Conservation (phyloP, 2,113 vertebrate genomes). For the Colaptes auratus region DNA sequence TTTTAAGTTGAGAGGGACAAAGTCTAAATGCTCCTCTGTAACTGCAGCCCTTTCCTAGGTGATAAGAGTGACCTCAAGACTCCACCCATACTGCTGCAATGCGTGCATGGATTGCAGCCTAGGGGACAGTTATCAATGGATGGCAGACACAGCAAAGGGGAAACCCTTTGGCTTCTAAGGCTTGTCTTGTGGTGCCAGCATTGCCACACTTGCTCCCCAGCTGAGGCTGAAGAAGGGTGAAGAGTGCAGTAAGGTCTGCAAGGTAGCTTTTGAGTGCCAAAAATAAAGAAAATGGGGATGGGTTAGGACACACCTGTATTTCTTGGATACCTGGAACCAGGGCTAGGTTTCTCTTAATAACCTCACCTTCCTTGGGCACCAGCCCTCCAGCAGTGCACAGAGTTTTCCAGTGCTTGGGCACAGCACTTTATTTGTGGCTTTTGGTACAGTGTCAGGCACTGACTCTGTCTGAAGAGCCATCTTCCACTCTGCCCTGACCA, state of each 20-base stretch:
- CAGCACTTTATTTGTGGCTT: neutral
- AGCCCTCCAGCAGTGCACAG: accelerated
- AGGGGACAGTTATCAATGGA: accelerated
- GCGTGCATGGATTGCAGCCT: accelerated
- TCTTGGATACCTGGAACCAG: neutral
- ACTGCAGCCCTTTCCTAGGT: neutral
- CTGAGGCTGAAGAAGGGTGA: accelerated
- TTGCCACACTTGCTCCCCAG: neutral
- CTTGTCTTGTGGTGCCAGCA: neutral
- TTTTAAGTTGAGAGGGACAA: neutral
- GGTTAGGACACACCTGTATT: neutral
- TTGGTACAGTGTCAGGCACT: neutral
- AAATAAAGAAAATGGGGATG: neutral
- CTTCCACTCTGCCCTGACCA: neutral
- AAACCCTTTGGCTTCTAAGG: neutral
- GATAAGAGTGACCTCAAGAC: neutral
- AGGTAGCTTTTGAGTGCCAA: neutral
- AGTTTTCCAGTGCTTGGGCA: neutral
- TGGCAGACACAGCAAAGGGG: neutral
- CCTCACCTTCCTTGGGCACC: neutral
- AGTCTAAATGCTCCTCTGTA: neutral
- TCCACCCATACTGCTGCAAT: neutral
- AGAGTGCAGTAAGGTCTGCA: neutral
- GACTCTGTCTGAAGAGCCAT: neutral
- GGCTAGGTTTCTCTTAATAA: neutral